A percentile compares a stretch with the other conserved stretches of the same genome.
These are phyloP conservation scores for Natator depressus DNA, from an alignment of 2,113 vertebrate genomes.

Conservation along the genomic window DNA sequence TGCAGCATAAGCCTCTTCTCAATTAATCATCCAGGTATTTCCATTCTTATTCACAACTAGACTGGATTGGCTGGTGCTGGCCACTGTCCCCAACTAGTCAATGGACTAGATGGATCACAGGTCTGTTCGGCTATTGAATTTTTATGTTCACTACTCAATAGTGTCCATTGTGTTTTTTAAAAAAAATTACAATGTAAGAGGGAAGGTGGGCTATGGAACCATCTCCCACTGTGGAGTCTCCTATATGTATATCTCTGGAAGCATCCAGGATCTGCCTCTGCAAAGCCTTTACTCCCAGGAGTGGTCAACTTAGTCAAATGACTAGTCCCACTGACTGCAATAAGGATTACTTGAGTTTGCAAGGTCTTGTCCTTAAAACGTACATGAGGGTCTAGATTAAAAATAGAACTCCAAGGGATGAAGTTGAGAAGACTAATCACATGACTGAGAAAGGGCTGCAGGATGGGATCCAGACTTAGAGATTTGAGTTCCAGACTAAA, in stretches of 20 bases:
- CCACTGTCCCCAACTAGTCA: not conserved
- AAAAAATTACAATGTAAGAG: not conserved
- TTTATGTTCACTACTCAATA: not conserved
- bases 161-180: not conserved
- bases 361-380: not conserved
- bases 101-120: not conserved
- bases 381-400: not conserved
- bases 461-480: not conserved
- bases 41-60: not conserved
- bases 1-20: conserved; percentile 56
- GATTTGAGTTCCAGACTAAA: not conserved
- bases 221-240: not conserved
- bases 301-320: not conserved
- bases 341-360: not conserved
- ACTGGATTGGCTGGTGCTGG: not conserved
- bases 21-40: conserved; percentile 42
- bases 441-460: not conserved
- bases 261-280: not conserved
- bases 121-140: not conserved
- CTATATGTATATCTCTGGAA: not conserved
- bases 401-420: not conserved
- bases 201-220: not conserved
- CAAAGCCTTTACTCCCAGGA: not conserved
- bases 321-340: not conserved
- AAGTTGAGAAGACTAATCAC: not conserved